Conservation (phyloP, 2,888 invertebrate species). For the Temnothorax rugatulus region DNA sequence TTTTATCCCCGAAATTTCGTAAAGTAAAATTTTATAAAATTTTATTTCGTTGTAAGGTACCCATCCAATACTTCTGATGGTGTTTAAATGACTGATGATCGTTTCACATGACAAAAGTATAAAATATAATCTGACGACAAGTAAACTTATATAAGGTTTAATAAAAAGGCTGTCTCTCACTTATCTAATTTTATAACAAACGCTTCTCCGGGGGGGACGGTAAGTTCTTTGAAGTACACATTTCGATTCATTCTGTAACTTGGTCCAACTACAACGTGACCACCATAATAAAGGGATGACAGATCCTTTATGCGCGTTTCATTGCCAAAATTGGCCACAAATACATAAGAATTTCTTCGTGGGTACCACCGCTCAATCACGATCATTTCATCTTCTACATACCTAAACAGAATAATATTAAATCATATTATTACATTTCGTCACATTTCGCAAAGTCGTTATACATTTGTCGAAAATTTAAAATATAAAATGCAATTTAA, state of each 20-base stretch:
- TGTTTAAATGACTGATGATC: not conserved
- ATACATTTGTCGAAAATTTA: not conserved
- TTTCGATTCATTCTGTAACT: slow-evolving; percentile 84
- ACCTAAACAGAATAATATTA: slow-evolving; percentile 82
- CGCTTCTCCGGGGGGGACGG: slow-evolving; percentile 88
- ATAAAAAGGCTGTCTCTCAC: slow-evolving; percentile 74
- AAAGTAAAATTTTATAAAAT: slow-evolving; percentile 3
- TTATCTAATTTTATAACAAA: slow-evolving; percentile 89
- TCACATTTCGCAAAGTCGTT: not conserved
- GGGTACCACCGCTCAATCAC: slow-evolving; percentile 93
- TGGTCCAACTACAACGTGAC: slow-evolving; percentile 88
- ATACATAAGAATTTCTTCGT: slow-evolving; percentile 91
- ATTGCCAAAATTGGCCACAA: slow-evolving; percentile 91
- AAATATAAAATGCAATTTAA: not conserved
- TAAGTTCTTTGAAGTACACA: slow-evolving; percentile 88
- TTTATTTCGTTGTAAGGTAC: slow-evolving; percentile 30
- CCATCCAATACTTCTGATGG: not conserved
- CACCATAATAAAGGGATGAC: slow-evolving; percentile 92
- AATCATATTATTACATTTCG: not conserved
- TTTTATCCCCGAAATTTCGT: not conserved
- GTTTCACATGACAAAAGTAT: slow-evolving; percentile 5
- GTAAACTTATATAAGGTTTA: not conserved
- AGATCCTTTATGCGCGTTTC: slow-evolving; percentile 90
- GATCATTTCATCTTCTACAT: slow-evolving; percentile 89
- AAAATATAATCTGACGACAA: slow-evolving; percentile 1